A percentile compares a stretch with the other conserved stretches of the same genome.
These are phyloP conservation scores for Cephalopholis sonnerati DNA, from an alignment of 2,113 vertebrate species.

Conservation along the genomic window DNA sequence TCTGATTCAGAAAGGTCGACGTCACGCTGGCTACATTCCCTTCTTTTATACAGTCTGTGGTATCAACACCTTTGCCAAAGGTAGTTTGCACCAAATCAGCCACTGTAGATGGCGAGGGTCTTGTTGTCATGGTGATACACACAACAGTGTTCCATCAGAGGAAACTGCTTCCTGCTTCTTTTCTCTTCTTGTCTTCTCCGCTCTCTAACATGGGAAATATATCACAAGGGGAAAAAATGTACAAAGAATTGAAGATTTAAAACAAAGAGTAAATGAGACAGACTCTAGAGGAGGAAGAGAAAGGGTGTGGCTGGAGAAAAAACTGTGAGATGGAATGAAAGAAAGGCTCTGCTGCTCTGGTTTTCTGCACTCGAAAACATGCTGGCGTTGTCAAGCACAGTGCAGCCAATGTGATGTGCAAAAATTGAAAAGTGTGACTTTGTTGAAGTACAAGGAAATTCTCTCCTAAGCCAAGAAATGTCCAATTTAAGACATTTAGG, in stretches of 20 bases:
- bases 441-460: background rate
- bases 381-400: background rate
- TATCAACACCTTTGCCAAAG: background rate
- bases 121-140: conserved; percentile 37
- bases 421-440: background rate
- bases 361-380: background rate
- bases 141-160: background rate
- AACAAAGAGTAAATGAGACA: background rate
- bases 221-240: background rate
- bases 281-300: background rate
- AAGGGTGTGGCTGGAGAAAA: background rate
- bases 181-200: background rate
- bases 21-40: no score
- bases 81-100: background rate
- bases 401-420: background rate
- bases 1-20: no score
- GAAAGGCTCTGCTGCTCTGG: background rate
- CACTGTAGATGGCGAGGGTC: background rate
- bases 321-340: background rate
- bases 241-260: background rate
- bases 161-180: conserved; percentile 1
- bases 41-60: no score
- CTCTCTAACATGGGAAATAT: background rate
- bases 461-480: background rate
- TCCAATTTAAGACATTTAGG: conserved; percentile 3